A percentile compares a stretch with the other conserved stretches of the same genome.
Evolutionary conservation across 1,140 invertebrate species (phyloP).

Genomic region (Danaus plexippus): DNA sequence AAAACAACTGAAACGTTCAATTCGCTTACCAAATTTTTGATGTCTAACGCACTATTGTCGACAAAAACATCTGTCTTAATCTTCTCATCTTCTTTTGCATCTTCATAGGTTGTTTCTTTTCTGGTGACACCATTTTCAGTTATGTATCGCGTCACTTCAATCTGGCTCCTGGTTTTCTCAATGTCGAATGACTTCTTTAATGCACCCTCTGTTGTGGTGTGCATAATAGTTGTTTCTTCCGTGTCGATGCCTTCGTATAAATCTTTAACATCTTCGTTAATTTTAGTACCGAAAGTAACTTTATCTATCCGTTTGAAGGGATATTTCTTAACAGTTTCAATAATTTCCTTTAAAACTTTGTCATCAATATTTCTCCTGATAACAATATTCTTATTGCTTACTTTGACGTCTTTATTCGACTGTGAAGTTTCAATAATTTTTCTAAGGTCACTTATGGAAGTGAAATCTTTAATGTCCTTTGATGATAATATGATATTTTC

Average conservation of each 20-base stretch:
- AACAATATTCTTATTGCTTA: conserved; percentile 65
- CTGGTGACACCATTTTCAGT: conserved; percentile 70
- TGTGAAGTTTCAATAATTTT: conserved; percentile 61
- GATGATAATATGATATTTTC: conserved; percentile 66
- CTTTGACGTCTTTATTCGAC: conserved; percentile 53
- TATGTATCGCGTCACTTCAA: conserved; percentile 67
- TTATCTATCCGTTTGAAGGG: conserved; percentile 65
- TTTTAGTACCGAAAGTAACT: conserved; percentile 61
- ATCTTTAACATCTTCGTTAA: conserved; percentile 65
- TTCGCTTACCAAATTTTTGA: conserved; percentile 70
- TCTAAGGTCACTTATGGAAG: conserved; percentile 59
- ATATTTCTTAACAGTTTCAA: conserved; percentile 65
- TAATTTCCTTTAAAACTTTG: conserved; percentile 60
- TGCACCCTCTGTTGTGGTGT: conserved; percentile 51
- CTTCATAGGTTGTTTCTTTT: conserved; percentile 68
- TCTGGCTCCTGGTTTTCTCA: conserved; percentile 65
- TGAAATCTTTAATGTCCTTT: conserved; percentile 65
- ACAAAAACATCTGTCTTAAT: conserved; percentile 67
- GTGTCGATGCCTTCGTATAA: conserved; percentile 63
- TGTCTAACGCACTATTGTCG: conserved; percentile 68
- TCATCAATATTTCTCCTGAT: conserved; percentile 64
- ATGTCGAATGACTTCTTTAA: conserved; percentile 66
- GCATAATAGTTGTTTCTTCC: conserved; percentile 53
- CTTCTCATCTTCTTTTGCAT: conserved; percentile 68
- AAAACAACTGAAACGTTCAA: background rate